A percentile compares a stretch with the other conserved stretches of the same genome.
Evolutionary conservation across 2,113 vertebrate genomes (phyloP).

Genomic region (Coregonus clupeaformis): DNA sequence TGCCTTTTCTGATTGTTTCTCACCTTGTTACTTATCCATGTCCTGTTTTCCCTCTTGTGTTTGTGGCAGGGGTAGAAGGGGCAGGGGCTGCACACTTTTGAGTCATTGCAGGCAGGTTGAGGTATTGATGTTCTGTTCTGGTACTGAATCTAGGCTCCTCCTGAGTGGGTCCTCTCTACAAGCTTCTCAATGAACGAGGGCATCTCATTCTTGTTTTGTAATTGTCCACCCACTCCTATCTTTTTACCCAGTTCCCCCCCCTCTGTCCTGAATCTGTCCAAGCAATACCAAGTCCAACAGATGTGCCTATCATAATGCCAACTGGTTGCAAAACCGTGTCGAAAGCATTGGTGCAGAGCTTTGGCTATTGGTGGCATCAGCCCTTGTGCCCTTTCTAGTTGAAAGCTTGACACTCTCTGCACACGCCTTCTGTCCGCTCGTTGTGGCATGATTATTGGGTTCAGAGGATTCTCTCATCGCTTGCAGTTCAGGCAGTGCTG

Average conservation of each 20-base stretch:
- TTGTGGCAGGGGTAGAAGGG: slow-evolving; percentile 57
- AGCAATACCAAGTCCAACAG: slow-evolving; percentile 75
- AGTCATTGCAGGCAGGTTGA: slow-evolving; percentile 64
- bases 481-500: slow-evolving; percentile 45
- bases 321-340: slow-evolving; percentile 65
- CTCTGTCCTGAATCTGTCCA: slow-evolving; percentile 56
- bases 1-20: slow-evolving; percentile 77
- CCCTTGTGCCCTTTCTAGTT: slow-evolving; percentile 49
- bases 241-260: slow-evolving; percentile 28
- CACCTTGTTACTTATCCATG: slow-evolving; percentile 68
- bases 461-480: slow-evolving; percentile 47
- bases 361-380: slow-evolving; percentile 47
- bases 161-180: slow-evolving; percentile 42
- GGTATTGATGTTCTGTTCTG: slow-evolving; percentile 58
- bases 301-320: slow-evolving; percentile 68
- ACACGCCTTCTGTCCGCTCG: slow-evolving; percentile 60
- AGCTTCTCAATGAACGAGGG: slow-evolving; percentile 52
- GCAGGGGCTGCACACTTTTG: slow-evolving; percentile 53
- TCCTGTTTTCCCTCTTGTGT: slow-evolving; percentile 65
- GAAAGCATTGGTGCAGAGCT: slow-evolving; percentile 54
- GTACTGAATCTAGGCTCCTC: slow-evolving; percentile 64
- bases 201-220: slow-evolving; percentile 24
- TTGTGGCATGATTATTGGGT: slow-evolving; percentile 58
- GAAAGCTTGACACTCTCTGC: slow-evolving; percentile 56
- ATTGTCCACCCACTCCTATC: slow-evolving; percentile 35